These are phyloP conservation scores for Pomatorhinus ruficollis DNA, from an alignment of 2,113 vertebrate genomes.

Conservation along the genomic window DNA sequence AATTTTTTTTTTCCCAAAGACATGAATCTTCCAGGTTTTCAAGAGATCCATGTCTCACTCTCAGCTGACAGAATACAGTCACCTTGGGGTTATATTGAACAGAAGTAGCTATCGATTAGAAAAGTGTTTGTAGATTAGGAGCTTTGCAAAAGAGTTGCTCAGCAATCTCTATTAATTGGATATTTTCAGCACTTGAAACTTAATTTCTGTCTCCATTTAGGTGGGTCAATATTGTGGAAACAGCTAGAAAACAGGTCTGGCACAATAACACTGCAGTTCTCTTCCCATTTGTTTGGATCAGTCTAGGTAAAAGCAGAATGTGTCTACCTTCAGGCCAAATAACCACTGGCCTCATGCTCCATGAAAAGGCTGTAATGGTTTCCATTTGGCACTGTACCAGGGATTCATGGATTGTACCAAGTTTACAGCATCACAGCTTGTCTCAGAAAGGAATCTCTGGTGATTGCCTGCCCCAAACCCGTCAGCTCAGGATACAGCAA, in stretches of 20 bases:
- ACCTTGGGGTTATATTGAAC: conserved; percentile 47
- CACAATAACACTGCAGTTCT: neutral
- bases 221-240: conserved; percentile 49
- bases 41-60: neutral
- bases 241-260: neutral
- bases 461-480: neutral
- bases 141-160: conserved; percentile 49
- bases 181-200: conserved; percentile 38
- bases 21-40: neutral
- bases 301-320: neutral
- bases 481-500: neutral
- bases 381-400: neutral
- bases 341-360: neutral
- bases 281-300: neutral
- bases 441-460: neutral
- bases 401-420: neutral
- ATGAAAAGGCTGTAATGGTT: neutral
- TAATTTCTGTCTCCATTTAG: conserved; percentile 40
- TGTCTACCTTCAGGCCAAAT: neutral
- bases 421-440: neutral
- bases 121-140: conserved; percentile 58
- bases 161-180: conserved; percentile 52
- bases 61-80: conserved; percentile 12
- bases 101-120: conserved; percentile 33
- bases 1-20: neutral